Conservation (phyloP, 2,888 invertebrate genomes). For the Argyresthia albistria region DNA sequence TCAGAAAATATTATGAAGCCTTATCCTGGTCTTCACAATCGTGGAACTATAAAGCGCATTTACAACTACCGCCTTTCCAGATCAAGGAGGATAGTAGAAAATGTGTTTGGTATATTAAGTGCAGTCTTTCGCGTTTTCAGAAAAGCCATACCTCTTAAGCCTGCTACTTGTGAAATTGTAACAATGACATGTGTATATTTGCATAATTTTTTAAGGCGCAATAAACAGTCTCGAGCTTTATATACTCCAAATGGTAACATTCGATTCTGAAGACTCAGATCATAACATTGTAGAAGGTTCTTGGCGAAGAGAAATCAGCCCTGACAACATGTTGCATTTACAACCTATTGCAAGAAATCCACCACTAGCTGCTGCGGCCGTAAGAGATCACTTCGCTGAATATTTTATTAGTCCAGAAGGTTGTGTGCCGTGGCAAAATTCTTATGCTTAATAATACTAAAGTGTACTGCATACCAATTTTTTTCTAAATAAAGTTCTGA, state of each 20-base stretch:
- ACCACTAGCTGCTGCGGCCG: not conserved
- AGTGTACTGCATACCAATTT: too few species aligned
- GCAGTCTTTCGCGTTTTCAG: not conserved
- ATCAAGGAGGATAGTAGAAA: not conserved
- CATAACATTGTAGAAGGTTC: not conserved
- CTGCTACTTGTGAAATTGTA: not conserved
- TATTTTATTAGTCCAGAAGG: conserved; percentile 6
- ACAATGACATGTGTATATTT: conserved; percentile 4
- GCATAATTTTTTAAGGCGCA: conserved; percentile 8
- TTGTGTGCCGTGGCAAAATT: conserved; percentile 7
- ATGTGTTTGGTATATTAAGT: not conserved
- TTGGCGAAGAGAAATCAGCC: not conserved
- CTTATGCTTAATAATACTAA: not conserved
- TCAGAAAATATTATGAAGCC: not conserved
- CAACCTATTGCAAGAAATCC: not conserved
- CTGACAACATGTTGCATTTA: not conserved
- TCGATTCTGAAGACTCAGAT: not conserved
- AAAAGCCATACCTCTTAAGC: conserved; percentile 2
- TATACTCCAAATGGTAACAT: not conserved
- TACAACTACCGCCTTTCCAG: not conserved
- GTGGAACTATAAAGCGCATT: not conserved
- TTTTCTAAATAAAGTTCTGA: too few species aligned
- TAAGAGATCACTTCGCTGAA: conserved; percentile 3
- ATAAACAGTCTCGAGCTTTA: not conserved
- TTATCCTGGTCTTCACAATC: not conserved